Conservation (phyloP, 2,888 invertebrate species). For the Helobdella robusta region DNA sequence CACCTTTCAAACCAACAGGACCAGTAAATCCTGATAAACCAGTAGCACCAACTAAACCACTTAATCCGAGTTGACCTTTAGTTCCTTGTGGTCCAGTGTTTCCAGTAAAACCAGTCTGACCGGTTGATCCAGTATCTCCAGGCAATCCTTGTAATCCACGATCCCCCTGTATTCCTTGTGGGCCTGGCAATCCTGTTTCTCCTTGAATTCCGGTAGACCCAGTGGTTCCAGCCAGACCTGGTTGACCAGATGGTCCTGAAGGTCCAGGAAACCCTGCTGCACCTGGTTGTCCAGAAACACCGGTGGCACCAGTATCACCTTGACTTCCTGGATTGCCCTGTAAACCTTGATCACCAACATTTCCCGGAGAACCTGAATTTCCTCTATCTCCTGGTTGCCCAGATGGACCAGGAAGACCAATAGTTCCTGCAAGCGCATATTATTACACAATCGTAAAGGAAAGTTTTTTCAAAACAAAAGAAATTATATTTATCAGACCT, state of each 20-base stretch:
- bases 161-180: conserved; percentile 30
- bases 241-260: conserved; percentile 33
- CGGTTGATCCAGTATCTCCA: conserved; percentile 31
- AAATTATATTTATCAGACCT: too few relatives aligned
- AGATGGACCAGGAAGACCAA: conserved; percentile 12
- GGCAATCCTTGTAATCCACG: conserved; percentile 31
- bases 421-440: conserved; percentile 23
- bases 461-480: too few relatives aligned
- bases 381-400: conserved; percentile 25
- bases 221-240: conserved; percentile 26
- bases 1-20: conserved; percentile 28
- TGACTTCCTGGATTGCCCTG: conserved; percentile 17
- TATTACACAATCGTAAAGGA: too few relatives aligned
- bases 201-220: conserved; percentile 53
- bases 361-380: conserved; percentile 21
- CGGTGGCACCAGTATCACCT: conserved; percentile 37
- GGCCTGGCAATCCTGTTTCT: conserved; percentile 50
- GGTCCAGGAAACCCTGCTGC: conserved; percentile 34
- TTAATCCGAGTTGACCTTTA: conserved; percentile 26
- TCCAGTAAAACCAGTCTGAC: conserved; percentile 26
- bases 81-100: too few relatives aligned
- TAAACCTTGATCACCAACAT: conserved; percentile 14
- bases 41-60: conserved; percentile 13
- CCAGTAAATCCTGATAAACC: conserved; percentile 30
- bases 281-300: conserved; percentile 25